Evolutionary conservation across 2,888 invertebrate genomes (phyloP).

Genomic region (Drosophila incognita): DNA sequence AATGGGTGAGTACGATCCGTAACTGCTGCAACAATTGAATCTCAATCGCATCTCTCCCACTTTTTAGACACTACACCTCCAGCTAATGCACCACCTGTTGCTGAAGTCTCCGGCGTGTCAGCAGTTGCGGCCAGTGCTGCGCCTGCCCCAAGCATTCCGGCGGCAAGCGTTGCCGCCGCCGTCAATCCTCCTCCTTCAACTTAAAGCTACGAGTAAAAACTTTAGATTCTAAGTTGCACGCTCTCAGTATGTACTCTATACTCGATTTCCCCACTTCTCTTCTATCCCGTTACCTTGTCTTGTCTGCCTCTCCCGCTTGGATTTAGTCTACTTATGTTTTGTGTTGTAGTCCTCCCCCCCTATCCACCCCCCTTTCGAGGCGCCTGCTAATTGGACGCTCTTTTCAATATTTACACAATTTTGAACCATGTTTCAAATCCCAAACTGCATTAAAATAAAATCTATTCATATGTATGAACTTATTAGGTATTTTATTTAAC

Average conservation of each 20-base stretch:
- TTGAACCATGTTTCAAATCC: conserved; percentile 57
- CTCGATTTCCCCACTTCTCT: conserved; percentile 22
- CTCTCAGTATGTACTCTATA: conserved; percentile 74
- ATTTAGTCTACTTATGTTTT: conserved; percentile 41
- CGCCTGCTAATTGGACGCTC: conserved; percentile 14
- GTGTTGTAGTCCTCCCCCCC: conserved; percentile 30
- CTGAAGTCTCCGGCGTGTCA: conserved; percentile 49
- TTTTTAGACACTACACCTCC: conserved; percentile 68
- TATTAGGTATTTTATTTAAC: conserved; percentile 8
- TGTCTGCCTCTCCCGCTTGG: conserved; percentile 35
- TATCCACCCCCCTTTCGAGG: background rate
- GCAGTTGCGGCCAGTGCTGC: conserved; percentile 38
- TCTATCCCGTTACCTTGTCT: conserved; percentile 22
- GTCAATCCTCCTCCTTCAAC: conserved; percentile 61
- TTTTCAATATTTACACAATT: conserved; percentile 44
- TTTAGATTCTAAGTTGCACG: conserved; percentile 66
- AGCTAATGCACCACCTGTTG: conserved; percentile 48
- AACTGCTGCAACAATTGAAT: background rate
- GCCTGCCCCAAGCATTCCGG: conserved; percentile 68
- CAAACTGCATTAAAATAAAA: conserved; percentile 67
- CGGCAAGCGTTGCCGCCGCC: conserved; percentile 39
- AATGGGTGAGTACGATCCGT: conserved; percentile 56
- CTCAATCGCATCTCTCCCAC: background rate
- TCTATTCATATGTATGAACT: conserved; percentile 57
- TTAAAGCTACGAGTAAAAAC: conserved; percentile 57